A percentile compares a stretch with the other conserved stretches of the same genome.
Evolutionary conservation across 2,888 invertebrate genomes (phyloP).

Genomic region (Aleiodes testaceus): DNA sequence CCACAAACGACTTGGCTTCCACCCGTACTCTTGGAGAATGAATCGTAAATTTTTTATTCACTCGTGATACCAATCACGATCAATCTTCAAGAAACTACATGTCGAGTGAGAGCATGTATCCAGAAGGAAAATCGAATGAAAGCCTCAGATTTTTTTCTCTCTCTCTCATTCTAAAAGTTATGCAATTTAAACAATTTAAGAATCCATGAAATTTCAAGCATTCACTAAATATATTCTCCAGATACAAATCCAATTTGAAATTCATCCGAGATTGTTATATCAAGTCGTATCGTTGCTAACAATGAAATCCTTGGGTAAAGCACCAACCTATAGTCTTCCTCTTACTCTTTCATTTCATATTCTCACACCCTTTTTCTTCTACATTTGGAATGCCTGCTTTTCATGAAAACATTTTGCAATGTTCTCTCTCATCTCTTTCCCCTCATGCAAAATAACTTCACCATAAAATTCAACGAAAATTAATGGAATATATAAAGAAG

Average conservation of each 20-base stretch:
- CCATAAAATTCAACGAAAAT: background rate
- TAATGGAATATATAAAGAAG: too few relatives aligned
- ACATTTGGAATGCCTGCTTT: background rate
- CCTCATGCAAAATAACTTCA: too few relatives aligned
- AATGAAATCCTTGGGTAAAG: constrained; percentile 42
- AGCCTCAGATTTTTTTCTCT: background rate
- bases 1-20: too few relatives aligned
- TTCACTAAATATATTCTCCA: constrained; percentile 2
- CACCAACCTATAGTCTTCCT: constrained; percentile 14
- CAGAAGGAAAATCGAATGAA: background rate
- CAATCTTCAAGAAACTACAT: background rate
- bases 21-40: background rate
- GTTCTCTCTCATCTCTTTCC: too few relatives aligned
- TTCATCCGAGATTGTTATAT: constrained; percentile 40
- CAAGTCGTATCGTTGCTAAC: constrained; percentile 41
- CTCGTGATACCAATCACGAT: background rate
- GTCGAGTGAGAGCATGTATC: background rate
- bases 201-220: constrained; percentile 42
- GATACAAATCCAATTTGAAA: constrained; percentile 43
- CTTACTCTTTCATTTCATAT: constrained; percentile 23
- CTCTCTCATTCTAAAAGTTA: background rate
- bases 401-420: background rate
- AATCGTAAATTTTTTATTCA: constrained; percentile 7
- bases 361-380: background rate
- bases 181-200: constrained; percentile 30